A percentile compares a stretch with the other conserved stretches of the same genome.
Evolutionary conservation across 2,113 vertebrate genomes (phyloP).

Genomic region (Leptobrachium ailaonicum): DNA sequence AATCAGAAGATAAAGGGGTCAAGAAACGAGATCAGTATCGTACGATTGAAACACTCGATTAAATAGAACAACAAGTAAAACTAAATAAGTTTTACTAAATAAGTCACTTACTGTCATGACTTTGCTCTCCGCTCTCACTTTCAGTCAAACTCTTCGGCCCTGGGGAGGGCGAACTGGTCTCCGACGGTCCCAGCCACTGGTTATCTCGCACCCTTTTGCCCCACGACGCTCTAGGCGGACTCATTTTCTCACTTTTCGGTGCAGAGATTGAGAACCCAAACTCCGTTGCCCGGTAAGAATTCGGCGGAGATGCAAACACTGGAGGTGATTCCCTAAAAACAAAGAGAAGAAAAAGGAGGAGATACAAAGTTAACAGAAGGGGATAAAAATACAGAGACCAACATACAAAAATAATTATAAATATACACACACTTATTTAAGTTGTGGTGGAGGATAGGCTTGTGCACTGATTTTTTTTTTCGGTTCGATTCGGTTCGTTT

Average conservation of each 20-base stretch:
- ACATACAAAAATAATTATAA: no score
- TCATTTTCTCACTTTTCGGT: neutral
- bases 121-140: constrained; percentile 13
- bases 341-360: neutral
- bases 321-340: neutral
- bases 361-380: neutral
- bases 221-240: constrained; percentile 3
- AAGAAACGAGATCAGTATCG: no score
- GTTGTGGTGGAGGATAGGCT: no score
- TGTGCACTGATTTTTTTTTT: no score
- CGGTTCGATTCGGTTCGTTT: no score
- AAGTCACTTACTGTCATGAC: constrained; percentile 13
- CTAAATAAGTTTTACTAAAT: neutral
- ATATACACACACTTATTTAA: no score
- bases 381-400: neutral
- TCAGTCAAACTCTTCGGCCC: constrained; percentile 37
- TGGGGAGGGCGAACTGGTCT: constrained; percentile 27
- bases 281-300: neutral
- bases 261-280: neutral
- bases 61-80: no score
- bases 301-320: neutral
- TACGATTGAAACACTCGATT: no score
- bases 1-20: no score
- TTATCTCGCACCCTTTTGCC: neutral
- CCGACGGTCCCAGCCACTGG: neutral